Evolutionary conservation across 64 coral and sea anemone species (phyloP).

Genomic region (Montipora foliosa): DNA sequence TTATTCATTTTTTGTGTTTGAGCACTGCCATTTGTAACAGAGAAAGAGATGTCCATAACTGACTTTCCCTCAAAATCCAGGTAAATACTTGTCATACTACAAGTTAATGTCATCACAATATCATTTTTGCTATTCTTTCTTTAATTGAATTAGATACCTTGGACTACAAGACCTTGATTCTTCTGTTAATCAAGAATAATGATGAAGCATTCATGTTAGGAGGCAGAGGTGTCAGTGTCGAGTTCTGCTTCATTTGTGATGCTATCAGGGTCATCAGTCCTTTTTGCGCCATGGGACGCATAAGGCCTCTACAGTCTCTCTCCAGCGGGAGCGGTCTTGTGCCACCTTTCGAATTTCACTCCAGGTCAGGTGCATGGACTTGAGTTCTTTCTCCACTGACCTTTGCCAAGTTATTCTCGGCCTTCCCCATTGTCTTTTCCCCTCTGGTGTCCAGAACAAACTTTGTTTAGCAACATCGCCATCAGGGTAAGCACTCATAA

Average conservation of each 20-base stretch:
- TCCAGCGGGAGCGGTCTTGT: too few relatives aligned
- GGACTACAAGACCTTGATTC: conserved; percentile 27
- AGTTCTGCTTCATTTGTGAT: conserved; percentile 29
- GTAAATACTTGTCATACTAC: background rate
- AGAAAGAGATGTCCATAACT: background rate
- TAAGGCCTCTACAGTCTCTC: too few relatives aligned
- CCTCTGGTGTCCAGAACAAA: too few relatives aligned
- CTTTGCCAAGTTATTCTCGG: too few relatives aligned
- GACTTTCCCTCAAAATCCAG: background rate
- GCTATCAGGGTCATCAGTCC: background rate
- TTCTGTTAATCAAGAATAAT: conserved; percentile 21
- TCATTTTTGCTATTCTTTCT: too few relatives aligned
- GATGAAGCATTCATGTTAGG: conserved; percentile 10
- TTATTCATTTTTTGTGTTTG: background rate
- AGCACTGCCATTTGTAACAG: background rate
- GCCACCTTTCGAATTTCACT: too few relatives aligned
- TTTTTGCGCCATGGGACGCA: too few relatives aligned
- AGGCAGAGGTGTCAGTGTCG: conserved; percentile 23
- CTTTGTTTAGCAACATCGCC: too few relatives aligned
- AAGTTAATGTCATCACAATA: background rate
- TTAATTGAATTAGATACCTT: too few relatives aligned
- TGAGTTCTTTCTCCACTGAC: too few relatives aligned
- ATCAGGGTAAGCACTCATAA: background rate
- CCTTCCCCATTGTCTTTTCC: too few relatives aligned
- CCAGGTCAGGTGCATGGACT: too few relatives aligned